Evolutionary conservation across 2,888 invertebrate species (phyloP).

Genomic region (Drosophila bunnanda): DNA sequence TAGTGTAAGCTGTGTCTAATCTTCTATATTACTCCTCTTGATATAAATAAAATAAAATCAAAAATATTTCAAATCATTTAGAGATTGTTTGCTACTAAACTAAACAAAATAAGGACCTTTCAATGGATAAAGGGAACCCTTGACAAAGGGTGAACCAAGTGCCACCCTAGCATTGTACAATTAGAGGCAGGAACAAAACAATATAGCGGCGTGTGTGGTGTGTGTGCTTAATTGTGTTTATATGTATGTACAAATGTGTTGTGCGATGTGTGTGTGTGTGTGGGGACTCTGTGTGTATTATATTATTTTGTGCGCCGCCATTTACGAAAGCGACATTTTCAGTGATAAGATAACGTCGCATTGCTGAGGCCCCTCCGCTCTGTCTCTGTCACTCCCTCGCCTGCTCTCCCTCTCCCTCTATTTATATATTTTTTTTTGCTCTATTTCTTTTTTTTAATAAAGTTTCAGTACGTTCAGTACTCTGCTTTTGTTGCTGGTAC

Average conservation of each 20-base stretch:
- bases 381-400: constrained; percentile 31
- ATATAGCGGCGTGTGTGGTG: constrained; percentile 6
- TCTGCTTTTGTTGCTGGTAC: constrained; percentile 28
- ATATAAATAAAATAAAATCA: neutral
- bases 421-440: constrained; percentile 67
- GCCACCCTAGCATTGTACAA: constrained; percentile 14
- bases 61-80: neutral
- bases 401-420: constrained; percentile 12
- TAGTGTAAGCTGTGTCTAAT: no score
- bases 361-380: constrained; percentile 39
- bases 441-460: constrained; percentile 70
- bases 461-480: constrained; percentile 56
- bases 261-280: constrained; percentile 7
- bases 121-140: neutral
- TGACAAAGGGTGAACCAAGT: neutral
- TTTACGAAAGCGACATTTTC: constrained; percentile 72
- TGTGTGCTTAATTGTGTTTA: constrained; percentile 1
- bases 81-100: neutral
- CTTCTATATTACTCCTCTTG: no score
- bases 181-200: constrained; percentile 9
- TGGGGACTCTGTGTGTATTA: constrained; percentile 18
- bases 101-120: neutral
- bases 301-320: constrained; percentile 66
- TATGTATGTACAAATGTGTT: constrained; percentile 1
- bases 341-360: constrained; percentile 66